phyloP scores from a whole-genome alignment of 2,888 invertebrate species.

The Eupithecia subfuscata region DNA sequence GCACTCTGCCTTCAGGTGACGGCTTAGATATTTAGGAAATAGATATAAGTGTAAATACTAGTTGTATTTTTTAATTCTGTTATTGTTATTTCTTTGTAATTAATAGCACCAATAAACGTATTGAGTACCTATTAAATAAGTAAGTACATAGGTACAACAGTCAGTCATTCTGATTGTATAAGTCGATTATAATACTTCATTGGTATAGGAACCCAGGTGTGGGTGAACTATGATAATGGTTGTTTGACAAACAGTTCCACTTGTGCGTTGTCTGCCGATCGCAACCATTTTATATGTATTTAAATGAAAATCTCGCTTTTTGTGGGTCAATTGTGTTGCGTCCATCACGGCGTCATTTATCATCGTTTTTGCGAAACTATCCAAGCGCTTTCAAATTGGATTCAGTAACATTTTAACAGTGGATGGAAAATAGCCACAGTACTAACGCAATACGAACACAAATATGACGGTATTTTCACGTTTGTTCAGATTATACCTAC shows the following conservation, averaged over 20 bases:
- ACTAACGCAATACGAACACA: background rate
- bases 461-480: background rate
- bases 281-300: background rate
- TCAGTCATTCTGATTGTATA: too few relatives aligned
- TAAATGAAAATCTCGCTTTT: slow-evolving; percentile 20
- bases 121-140: too few relatives aligned
- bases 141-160: too few relatives aligned
- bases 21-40: too few relatives aligned
- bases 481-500: too few relatives aligned
- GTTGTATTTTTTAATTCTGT: too few relatives aligned
- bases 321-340: slow-evolving; percentile 15
- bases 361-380: slow-evolving; percentile 29
- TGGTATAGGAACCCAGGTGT: too few relatives aligned
- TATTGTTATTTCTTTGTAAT: too few relatives aligned
- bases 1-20: too few relatives aligned
- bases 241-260: background rate
- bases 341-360: slow-evolving; percentile 33
- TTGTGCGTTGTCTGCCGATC: background rate
- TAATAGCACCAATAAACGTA: too few relatives aligned
- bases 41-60: too few relatives aligned
- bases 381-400: slow-evolving; percentile 2
- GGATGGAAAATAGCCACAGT: background rate
- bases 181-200: too few relatives aligned
- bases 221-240: background rate
- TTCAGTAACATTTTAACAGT: background rate